Percentiles rank a stretch among this genome's conserved stretches.
These are phyloP conservation scores for Yasuhikotakia modesta DNA, from an alignment of 2,797 vertebrate species.

Conservation along the genomic window DNA sequence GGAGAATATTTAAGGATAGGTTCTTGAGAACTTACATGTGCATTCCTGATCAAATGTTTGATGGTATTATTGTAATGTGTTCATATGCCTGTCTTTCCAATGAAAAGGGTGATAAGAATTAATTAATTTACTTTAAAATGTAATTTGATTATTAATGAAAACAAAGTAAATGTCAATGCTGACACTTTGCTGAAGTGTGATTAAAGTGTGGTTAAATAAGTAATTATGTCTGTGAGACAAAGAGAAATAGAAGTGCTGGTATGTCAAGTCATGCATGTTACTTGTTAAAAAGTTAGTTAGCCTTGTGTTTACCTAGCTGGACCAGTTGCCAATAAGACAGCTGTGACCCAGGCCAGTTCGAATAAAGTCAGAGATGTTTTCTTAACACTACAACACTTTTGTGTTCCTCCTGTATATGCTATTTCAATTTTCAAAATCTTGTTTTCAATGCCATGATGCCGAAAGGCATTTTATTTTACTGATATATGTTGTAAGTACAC, in stretches of 20 bases:
- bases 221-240: neutral
- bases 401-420: neutral
- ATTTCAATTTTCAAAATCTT: neutral
- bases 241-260: neutral
- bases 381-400: neutral
- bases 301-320: slow-evolving; percentile 3
- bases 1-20: slow-evolving; percentile 45
- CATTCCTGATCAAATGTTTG: neutral
- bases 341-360: slow-evolving; percentile 24
- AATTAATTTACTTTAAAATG: too few relatives aligned
- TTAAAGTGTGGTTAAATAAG: too few relatives aligned
- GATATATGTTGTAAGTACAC: neutral
- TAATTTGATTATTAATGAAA: slow-evolving; percentile 11
- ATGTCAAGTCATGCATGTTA: slow-evolving; percentile 24
- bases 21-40: neutral
- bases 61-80: neutral
- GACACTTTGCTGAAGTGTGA: too few relatives aligned
- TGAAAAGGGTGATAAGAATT: neutral
- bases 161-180: too few relatives aligned
- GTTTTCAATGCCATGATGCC: neutral
- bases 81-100: neutral
- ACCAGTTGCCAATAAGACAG: slow-evolving; percentile 12
- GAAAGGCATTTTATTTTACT: neutral
- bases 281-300: slow-evolving; percentile 1
- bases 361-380: slow-evolving; percentile 8